These are phyloP conservation scores for Schizopygopsis pylzovi DNA, from an alignment of 2,797 vertebrate genomes.

Conservation along the genomic window DNA sequence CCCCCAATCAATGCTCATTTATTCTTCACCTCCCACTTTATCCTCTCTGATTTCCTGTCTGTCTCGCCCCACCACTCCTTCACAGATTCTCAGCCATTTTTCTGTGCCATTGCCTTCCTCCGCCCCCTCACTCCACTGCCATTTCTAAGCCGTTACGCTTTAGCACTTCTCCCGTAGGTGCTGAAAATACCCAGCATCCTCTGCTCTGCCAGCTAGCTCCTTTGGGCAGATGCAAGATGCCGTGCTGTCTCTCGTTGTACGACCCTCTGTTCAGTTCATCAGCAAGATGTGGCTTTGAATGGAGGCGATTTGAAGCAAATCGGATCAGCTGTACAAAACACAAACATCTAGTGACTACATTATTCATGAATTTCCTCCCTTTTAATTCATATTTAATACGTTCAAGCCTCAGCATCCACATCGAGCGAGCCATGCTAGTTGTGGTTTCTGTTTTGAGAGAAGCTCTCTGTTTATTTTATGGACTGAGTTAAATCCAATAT, in stretches of 20 bases:
- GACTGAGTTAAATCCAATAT: slow-evolving; percentile 26
- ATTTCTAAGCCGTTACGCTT: slow-evolving; percentile 48
- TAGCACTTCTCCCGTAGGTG: slow-evolving; percentile 19
- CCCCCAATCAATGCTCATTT: slow-evolving; percentile 42
- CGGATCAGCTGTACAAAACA: slow-evolving; percentile 54
- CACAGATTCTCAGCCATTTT: slow-evolving; percentile 59
- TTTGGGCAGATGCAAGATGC: slow-evolving; percentile 12
- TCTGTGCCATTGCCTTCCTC: slow-evolving; percentile 53
- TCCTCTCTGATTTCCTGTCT: slow-evolving; percentile 25
- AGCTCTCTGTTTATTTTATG: slow-evolving; percentile 6
- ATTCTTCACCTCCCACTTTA: slow-evolving; percentile 36
- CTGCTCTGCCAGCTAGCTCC: slow-evolving; percentile 10
- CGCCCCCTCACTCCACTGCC: slow-evolving; percentile 31
- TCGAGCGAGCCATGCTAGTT: slow-evolving; percentile 62
- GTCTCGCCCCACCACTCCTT: slow-evolving; percentile 44
- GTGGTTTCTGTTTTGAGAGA: slow-evolving; percentile 57
- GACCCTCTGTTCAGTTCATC: slow-evolving; percentile 12
- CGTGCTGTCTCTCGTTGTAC: neutral
- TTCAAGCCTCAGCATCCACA: slow-evolving; percentile 68
- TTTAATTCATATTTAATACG: slow-evolving; percentile 78
- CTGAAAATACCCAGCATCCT: slow-evolving; percentile 41
- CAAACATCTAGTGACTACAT: slow-evolving; percentile 68
- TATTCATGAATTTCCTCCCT: slow-evolving; percentile 64
- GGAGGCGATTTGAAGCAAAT: slow-evolving; percentile 37
- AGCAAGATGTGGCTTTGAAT: slow-evolving; percentile 31